Conservation (phyloP, 1,140 invertebrate species). For the Homarus americanus region DNA sequence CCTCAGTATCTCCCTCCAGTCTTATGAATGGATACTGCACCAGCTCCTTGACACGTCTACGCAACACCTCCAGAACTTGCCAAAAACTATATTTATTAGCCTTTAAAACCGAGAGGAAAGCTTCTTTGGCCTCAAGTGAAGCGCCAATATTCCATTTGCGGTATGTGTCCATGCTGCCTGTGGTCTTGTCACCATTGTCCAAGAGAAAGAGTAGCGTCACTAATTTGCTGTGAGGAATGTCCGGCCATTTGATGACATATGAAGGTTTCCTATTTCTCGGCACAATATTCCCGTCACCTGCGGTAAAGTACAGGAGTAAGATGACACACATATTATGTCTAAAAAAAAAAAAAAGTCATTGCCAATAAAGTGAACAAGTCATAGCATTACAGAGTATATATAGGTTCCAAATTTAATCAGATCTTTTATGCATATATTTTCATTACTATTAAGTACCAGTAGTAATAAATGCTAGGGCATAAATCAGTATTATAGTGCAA, state of each 20-base stretch:
- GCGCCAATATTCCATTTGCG: neutral
- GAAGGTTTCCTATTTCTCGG: neutral
- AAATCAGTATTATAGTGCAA: too few relatives aligned
- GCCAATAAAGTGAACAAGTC: too few relatives aligned
- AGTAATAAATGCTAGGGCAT: too few relatives aligned
- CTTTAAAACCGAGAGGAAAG: constrained; percentile 18
- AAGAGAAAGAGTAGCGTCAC: constrained; percentile 34
- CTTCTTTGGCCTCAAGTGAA: neutral
- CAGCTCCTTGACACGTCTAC: neutral
- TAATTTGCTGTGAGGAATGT: neutral
- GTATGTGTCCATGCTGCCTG: neutral
- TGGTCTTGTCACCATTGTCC: constrained; percentile 32
- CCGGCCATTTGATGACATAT: neutral
- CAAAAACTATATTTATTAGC: constrained; percentile 4
- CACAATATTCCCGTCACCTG: constrained; percentile 37
- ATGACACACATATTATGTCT: too few relatives aligned
- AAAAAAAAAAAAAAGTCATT: too few relatives aligned
- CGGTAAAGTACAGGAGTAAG: too few relatives aligned
- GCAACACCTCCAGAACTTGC: neutral
- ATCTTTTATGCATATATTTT: too few relatives aligned
- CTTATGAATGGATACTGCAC: constrained; percentile 4
- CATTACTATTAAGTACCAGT: too few relatives aligned
- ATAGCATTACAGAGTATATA: too few relatives aligned
- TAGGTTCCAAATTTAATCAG: too few relatives aligned
- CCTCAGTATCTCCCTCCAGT: neutral